Base-by-base conservation (phyloP, 2,888 invertebrate species). In the Phortica okadai region DNA sequence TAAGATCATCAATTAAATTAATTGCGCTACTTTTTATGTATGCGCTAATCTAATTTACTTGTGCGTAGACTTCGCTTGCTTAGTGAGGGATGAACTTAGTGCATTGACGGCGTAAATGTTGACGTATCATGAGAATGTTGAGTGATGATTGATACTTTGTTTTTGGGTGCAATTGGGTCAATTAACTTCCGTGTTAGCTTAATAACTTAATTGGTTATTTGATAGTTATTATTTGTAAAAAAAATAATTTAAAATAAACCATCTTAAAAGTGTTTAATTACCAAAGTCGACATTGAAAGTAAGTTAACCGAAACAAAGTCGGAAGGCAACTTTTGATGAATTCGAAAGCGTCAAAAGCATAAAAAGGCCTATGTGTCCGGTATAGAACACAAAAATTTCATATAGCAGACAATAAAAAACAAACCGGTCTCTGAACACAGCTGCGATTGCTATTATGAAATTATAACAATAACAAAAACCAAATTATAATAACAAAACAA, bases 381-480 rank as follows among this genome's bases (percentile, higher is more conserved):
- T 33, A 33, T 33, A 33, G 33, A 33, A 33, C 33, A 33, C 33
- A 33, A 33, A 33, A 59, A 64, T 33, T 64, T 14, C 25, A 33
- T 41, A 64, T 64, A 10, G 33, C 41, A 14, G 33, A 8, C 41
- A 33, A 33, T 14, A 25, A 41, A 64, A 25, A 8, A 33, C 10
- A 69, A 69, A 69, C 69, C 45, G n/a, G 45, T 69, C 44, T 69
- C 16, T 64, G 14, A 73, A 69, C 73, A 50, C 69, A 70, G 56
- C 66, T 64, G 62, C 6, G 58, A 73, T 33, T 77, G 77, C 64
- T 69, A 76, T 77, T 72, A 75, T 64, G 74, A 76, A 73, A 78
- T 87, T 79, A 16, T 50, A 81, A 75, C 50, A 77, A 77, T 76
- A 79, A 80, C 77, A 78, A 80, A 67, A 82, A 77, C 59, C 21